Conservation (phyloP, 2,113 vertebrate species). For the Cebus imitator region DNA sequence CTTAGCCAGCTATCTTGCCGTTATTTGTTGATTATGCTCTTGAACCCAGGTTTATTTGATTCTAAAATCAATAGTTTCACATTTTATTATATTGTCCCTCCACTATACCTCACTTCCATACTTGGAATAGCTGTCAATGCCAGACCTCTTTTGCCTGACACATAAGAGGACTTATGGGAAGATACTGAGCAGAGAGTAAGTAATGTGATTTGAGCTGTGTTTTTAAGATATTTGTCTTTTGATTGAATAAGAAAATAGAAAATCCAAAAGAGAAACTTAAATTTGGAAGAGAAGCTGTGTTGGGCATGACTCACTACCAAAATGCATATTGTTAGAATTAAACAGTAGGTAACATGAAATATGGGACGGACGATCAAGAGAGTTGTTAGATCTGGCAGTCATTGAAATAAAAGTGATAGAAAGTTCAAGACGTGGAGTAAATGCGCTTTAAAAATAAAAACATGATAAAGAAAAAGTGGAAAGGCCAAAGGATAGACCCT, state of each 20-base stretch:
- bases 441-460: background rate
- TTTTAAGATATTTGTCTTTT: background rate
- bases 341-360: background rate
- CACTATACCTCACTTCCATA: background rate
- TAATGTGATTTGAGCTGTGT: background rate
- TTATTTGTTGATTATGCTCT: background rate
- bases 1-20: background rate
- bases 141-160: background rate
- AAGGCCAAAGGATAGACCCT: background rate
- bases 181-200: background rate
- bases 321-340: background rate
- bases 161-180: background rate
- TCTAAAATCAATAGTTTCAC: background rate
- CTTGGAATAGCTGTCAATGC: background rate
- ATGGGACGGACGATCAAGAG: background rate
- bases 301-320: background rate
- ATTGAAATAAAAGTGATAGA: background rate
- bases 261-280: background rate
- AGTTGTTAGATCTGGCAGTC: background rate
- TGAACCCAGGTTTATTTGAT: background rate
- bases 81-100: background rate
- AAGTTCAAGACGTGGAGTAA: background rate
- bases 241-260: background rate
- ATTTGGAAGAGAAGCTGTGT: background rate
- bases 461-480: background rate